Base-by-base conservation (phyloP, 2,888 invertebrate species). In the Serripes groenlandicus region DNA sequence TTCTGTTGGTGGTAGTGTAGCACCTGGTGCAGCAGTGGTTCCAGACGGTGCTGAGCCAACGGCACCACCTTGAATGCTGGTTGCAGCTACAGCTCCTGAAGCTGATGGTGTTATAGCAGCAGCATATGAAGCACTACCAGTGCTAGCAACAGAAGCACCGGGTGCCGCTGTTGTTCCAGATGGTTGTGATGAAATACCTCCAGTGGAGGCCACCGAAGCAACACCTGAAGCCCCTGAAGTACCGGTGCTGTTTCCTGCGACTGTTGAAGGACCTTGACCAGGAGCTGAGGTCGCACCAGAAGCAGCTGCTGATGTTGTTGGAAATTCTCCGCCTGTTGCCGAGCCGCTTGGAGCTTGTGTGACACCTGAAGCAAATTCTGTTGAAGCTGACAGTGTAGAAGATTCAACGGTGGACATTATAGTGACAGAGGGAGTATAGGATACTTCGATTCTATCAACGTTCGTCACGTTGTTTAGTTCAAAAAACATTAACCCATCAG, bases 91-190 rank as follows among this genome's bases (percentile, higher is more conserved):
- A 56, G 9, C n/a, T 56, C 3, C 56, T 3, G 23, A 32, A 62
- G 15, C 62, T 18, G 62, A 34, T 2, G 49, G 15, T 21, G 18
- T 49, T 21, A 49, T 21, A 49, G 18, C 49, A 7, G 15, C 62
- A 18, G 34, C 62, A 21, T 3, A n/a, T 34, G 62, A 0, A n/a
- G 34, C n/a, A 62, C 32, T 1, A 32, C 34, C 9, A n/a, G n/a
- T n/a, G n/a, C n/a, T n/a, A 34, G 35, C 34, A n/a, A n/a, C n/a
- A 18, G 62, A 34, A 5, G 62, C 62, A 62, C 62, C 62, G 7
- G 62, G 62, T n/a, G 62, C 62, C n/a, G 62, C 62, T 62, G 62
- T 62, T 34, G 62, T 34, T 34, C 62, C 62, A n/a, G n/a, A n/a
- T n/a, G n/a, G n/a, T n/a, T n/a, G n/a, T n/a, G n/a, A n/a, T n/a